Evolutionary conservation across 92 coral and sea anemone genomes (phyloP), one percentile per base, ranked within the genome.

Genomic region (Chrysogorgia sp.): DNA sequence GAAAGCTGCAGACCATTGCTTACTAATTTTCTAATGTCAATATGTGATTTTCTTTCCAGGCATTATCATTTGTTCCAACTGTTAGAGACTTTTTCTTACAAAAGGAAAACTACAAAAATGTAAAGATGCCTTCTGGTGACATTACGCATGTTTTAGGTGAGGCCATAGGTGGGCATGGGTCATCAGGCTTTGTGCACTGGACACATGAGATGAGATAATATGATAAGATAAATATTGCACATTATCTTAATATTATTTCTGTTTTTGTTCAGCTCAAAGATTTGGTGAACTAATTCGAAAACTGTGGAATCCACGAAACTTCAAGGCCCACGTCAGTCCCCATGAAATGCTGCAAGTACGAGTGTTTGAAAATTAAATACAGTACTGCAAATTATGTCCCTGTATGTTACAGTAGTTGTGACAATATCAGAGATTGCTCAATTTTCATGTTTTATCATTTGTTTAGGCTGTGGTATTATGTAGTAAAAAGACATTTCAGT

Each of bases 251-350:
- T 17, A 17, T 23, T 57, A 57, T 29, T 22, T 59, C 0, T 35
- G 67, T 17, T 40, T 21, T 6, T 8, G 26, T n/a, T n/a, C 43
- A 94, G 98, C 92, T 56, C 92, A 91, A 70, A 80, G 98, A 65
- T 91, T 86, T 89, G 98, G 97, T 19, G 97, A 94, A 63, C 81
- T 94, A 15, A 87, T 92, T 0, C 83, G 98, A 75, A 93, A 93
- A 52, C 82, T 93, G 20, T 93, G 98, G 98, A 93, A 93, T 75
- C 98, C 98, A 0, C 88, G 92, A 58, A 94, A 94, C 87, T 94
- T 94, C 79, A 94, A 94, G 53, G 98, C 98, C 19, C 98, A 94
- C 52, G 98, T 94, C 49, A 91, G 97, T 85, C 98, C 98, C 34
- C 98, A 94, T 65, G 98, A 94, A 69, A 94, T 94, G 98, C 92